Evolutionary conservation across 1,140 invertebrate species (phyloP), one percentile per base, ranked within the genome.

Genomic region (Brachystomella parvula): DNA sequence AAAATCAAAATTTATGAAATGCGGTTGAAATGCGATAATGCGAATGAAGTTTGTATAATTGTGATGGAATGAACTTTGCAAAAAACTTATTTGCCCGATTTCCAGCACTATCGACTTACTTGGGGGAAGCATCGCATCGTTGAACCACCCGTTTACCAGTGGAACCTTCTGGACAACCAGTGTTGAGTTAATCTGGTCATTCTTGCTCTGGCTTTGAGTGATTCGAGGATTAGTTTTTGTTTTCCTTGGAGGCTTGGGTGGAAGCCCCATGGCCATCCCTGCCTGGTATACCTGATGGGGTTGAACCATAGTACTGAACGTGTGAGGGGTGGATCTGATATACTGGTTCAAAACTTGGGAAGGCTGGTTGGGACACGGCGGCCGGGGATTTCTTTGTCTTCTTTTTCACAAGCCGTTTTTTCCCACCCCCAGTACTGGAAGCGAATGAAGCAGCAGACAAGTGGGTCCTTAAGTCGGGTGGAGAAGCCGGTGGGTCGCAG

Each of bases 331-430:
- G 6, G 35, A 39, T 9, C 19, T 19, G 35, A 19, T 19, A 39
- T 39, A 9, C 35, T 19, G 35, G n/a, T n/a, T n/a, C n/a, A n/a
- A 39, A 9, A 39, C 35, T 39, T 39, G 35, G 35, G 35, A 9
- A 39, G 35, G 19, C 35, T 39, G 35, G 35, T 6, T 39, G 6
- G 35, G 19, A 39, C 6, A 44, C 39, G n/a, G n/a, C n/a, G n/a
- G n/a, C 39, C 39, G 9, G 9, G 39, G 39, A 44, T 44, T 44
- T 44, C 39, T 44, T 44, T 44, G 49, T 17, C 12, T 6, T 6
- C 24, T 53, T 53, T 24, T 53, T 53, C 49, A 53, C 49, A 53
- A 24, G n/a, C n/a, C n/a, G n/a, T n/a, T n/a, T n/a, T n/a, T n/a
- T n/a, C n/a, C n/a, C n/a, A n/a, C n/a, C n/a, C n/a, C n/a, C n/a